phyloP scores from a whole-genome alignment of 2,797 vertebrate genomes.

The Mormyrus proboscirostris region DNA sequence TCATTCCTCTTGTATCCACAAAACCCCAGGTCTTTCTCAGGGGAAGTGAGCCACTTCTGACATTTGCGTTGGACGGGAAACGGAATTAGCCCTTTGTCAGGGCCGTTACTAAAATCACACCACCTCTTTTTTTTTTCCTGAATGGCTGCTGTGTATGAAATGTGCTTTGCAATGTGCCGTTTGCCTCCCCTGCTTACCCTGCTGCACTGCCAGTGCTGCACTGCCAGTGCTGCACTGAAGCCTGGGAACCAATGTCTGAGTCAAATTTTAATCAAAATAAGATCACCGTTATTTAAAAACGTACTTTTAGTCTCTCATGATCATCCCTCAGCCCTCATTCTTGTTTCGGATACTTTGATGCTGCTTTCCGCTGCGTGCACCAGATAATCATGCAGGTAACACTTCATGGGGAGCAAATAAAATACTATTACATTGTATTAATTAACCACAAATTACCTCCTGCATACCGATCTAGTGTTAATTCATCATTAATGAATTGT shows the following conservation, averaged over 20 bases:
- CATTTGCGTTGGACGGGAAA: background rate
- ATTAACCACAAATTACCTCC: background rate
- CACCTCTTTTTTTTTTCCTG: background rate
- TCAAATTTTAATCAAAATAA: background rate
- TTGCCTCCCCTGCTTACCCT: background rate
- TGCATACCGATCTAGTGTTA: background rate
- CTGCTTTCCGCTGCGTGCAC: background rate
- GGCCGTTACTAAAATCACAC: background rate
- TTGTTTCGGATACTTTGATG: background rate
- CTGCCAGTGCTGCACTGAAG: background rate
- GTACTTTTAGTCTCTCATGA: background rate
- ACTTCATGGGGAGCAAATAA: background rate
- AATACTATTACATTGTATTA: background rate
- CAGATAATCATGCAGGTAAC: background rate
- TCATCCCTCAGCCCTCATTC: background rate
- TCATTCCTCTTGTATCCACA: background rate
- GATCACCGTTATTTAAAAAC: background rate
- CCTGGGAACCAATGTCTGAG: background rate
- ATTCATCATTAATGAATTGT: background rate
- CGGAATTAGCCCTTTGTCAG: background rate
- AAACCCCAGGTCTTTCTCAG: background rate
- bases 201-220: background rate
- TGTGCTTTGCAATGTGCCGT: background rate
- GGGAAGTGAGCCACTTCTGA: background rate
- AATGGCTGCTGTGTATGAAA: background rate